Evolutionary conservation across 2,113 vertebrate species (phyloP).

Genomic region (Elephantulus edwardii): DNA sequence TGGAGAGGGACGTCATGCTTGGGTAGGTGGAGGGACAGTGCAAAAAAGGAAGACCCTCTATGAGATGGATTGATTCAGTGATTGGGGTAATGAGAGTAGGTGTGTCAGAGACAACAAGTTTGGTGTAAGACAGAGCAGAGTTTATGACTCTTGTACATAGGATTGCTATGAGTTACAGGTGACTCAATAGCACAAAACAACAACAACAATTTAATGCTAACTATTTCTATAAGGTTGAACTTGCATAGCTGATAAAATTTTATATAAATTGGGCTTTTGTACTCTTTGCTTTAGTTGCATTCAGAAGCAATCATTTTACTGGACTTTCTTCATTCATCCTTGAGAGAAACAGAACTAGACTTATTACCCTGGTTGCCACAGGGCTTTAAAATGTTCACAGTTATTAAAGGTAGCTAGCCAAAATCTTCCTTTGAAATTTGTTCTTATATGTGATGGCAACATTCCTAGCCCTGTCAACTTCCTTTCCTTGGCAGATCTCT

Average conservation of each 20-base stretch:
- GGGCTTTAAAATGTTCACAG: not conserved
- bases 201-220: no score
- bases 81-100: no score
- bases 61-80: no score
- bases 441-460: not conserved
- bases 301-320: not conserved
- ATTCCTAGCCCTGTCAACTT: not conserved
- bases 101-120: no score
- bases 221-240: not conserved
- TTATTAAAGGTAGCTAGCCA: not conserved
- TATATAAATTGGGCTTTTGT: not conserved
- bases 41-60: no score
- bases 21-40: no score
- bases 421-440: not conserved
- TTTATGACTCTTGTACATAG: no score
- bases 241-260: not conserved
- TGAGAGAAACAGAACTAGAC: not conserved
- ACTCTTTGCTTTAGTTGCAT: not conserved
- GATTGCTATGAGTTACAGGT: no score
- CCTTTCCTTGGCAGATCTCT: conserved; percentile 14
- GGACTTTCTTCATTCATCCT: not conserved
- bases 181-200: no score
- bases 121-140: no score
- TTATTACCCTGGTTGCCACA: not conserved
- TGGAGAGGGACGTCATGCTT: no score